Evolutionary conservation across 1,140 invertebrate species (phyloP), one percentile per base, ranked within the genome.

Genomic region (Drosophila suzukii): DNA sequence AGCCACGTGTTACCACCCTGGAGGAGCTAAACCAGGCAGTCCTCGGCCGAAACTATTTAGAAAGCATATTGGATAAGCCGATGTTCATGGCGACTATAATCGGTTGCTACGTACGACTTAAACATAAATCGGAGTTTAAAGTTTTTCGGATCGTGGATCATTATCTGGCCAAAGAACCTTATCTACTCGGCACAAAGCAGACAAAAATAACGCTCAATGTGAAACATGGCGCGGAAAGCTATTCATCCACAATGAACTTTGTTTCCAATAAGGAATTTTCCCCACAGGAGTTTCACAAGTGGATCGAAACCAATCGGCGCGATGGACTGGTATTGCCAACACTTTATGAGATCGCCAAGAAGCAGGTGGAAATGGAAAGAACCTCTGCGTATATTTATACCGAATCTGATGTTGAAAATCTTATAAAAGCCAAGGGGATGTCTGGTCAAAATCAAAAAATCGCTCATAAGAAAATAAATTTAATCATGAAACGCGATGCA

Each of bases 71-170:
- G 17, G 72, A 76, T 3, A 81, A 63, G 11, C 81, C 81, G 10
- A 60, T 61, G 17, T 84, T 84, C 24, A 62, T 58, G 17, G 3
- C 68, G 61, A 67, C 66, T 0, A 55, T 81, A 3, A 20, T 49
- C 8, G 61, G 67, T 39, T 76, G 71, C 61, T 84, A 72, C 34
- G 72, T 83, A 0, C 72, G 81, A 3, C 20, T 65, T 6, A 75
- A 50, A 34, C 15, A 70, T 1, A 47, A 62, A 8, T 20, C 38
- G 5, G 17, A 12, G 3, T 27, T 46, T 2, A 5, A 39, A 8
- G 17, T 79, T 7, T 62, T 75, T 27, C 56, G 51, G 27, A 68
- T 80, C 6, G 15, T 38, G 6, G 50, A 36, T 1, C 10, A 84
- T 5, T 34, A 49, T 12, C 15, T 41, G 0, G 6, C 6, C 0